These are phyloP conservation scores for Coremacera marginata DNA, from an alignment of 2,888 invertebrate genomes.

Conservation along the genomic window DNA sequence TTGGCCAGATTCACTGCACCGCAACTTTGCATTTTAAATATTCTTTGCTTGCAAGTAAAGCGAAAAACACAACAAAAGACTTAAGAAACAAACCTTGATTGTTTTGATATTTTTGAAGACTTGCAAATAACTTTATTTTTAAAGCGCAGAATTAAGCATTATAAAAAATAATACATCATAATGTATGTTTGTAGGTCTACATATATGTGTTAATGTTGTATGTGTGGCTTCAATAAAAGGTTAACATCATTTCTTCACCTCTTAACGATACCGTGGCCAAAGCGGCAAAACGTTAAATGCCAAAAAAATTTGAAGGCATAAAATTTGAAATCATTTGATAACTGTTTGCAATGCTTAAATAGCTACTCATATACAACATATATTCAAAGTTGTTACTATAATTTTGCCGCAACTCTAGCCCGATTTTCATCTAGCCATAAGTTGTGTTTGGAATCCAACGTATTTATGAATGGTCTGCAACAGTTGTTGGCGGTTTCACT, in stretches of 20 bases:
- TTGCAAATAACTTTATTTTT: not conserved
- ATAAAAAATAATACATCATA: no score
- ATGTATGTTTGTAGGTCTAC: no score
- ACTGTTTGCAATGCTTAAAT: not conserved
- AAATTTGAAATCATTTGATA: slow-evolving; percentile 33
- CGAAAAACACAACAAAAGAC: not conserved
- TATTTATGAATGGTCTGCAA: no score
- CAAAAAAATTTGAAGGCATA: slow-evolving; percentile 26
- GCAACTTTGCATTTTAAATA: not conserved
- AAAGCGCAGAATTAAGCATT: not conserved
- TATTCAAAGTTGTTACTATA: no score
- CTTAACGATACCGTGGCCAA: not conserved
- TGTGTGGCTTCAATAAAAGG: slow-evolving; percentile 6
- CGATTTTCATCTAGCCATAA: not conserved
- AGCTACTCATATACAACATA: no score
- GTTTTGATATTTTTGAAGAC: not conserved
- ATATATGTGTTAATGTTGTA: no score
- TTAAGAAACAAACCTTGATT: slow-evolving; percentile 5
- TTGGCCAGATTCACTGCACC: not conserved
- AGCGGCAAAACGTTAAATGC: slow-evolving; percentile 32
- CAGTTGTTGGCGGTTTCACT: no score
- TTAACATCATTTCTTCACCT: slow-evolving; percentile 32
- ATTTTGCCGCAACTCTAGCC: not conserved
- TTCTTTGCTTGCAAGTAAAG: no score
- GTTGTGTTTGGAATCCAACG: no score